Conservation (phyloP, 2,797 vertebrate genomes). For the Synaphobranchus kaupii region DNA sequence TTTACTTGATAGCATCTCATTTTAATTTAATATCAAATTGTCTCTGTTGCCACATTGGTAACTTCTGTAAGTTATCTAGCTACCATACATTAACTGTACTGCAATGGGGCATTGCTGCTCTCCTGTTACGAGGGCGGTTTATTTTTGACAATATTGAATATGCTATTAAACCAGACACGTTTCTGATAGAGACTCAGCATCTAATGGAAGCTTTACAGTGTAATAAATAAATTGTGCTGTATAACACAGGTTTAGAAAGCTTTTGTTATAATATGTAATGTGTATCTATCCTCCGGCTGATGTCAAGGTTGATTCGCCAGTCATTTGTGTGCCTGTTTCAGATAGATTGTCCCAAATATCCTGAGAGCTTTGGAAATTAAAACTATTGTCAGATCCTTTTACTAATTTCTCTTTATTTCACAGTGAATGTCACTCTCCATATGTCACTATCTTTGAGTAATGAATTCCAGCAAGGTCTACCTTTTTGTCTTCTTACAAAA, state of each 20-base stretch:
- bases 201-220: background rate
- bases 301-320: background rate
- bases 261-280: background rate
- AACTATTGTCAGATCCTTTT: background rate
- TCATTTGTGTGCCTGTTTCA: background rate
- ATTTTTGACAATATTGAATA: background rate
- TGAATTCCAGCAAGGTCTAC: background rate
- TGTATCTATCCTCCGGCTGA: background rate
- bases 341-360: background rate
- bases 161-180: background rate
- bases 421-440: background rate
- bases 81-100: background rate
- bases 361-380: background rate
- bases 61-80: background rate
- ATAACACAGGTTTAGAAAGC: constrained; percentile 1
- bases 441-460: background rate
- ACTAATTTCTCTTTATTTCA: background rate
- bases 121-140: background rate
- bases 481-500: background rate
- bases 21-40: background rate
- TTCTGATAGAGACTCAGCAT: background rate
- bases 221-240: background rate
- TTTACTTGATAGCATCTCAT: background rate
- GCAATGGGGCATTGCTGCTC: background rate
- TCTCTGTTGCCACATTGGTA: background rate